Evolutionary conservation across 2,888 invertebrate genomes (phyloP), one percentile per base, ranked within the genome.

Genomic region (Ectobius pallidus): DNA sequence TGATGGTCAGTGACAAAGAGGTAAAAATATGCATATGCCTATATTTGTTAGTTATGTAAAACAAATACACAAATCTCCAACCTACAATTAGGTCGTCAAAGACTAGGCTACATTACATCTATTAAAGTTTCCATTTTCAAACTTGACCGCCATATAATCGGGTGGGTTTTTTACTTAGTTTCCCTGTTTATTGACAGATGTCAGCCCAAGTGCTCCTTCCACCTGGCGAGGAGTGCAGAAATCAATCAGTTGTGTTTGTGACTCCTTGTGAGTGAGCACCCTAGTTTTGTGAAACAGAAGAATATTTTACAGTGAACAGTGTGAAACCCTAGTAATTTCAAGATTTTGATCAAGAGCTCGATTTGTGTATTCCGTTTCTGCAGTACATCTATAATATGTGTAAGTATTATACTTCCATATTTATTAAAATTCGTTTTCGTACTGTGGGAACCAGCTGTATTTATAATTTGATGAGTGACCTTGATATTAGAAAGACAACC

Each of bases 201-300:
- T n/a, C n/a, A n/a, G n/a, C n/a, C n/a, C n/a, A n/a, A n/a, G n/a
- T n/a, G n/a, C n/a, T n/a, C n/a, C n/a, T n/a, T 27, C 55, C 55
- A 55, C n/a, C 55, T 55, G 14, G 27, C 55, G 55, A n/a, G 16
- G 27, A 14, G 16, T n/a, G 25, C 1, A 22, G 55, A 55, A 55
- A 55, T 25, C 14, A 55, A 25, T 27, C 55, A 55, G 55, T 55
- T 55, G 27, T 55, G 55, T 27, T 22, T 55, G 55, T 55, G 55
- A 14, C 27, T 55, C 14, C 25, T 9, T 27, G 14, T 22, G 27
- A 3, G 27, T 14, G 20, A 55, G 27, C 9, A 22, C 14, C 0
- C 0, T 11, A 55, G 9, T 55, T 1, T 11, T 22, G 55, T 14
- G 55, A 14, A 55, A 27, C 27, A 16, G 55, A 16, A 55, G 6